Percentiles rank a stretch among this genome's conserved stretches.
These are phyloP conservation scores for Ammodytes marinus DNA, from an alignment of 2,113 vertebrate genomes.

Conservation along the genomic window DNA sequence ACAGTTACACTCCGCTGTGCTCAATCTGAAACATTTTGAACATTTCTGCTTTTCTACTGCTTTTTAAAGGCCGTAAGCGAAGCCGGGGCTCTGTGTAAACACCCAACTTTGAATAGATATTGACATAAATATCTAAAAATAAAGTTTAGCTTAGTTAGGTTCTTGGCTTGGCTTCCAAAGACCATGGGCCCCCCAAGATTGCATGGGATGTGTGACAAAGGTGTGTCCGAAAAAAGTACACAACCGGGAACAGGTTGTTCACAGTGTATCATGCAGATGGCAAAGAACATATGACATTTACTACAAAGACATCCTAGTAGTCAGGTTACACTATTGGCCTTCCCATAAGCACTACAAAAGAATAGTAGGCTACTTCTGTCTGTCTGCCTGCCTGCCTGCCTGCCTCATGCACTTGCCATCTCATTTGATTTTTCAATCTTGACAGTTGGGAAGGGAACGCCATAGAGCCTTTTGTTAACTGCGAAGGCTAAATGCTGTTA, in stretches of 20 bases:
- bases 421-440: conserved; percentile 1
- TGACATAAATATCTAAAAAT: too few relatives aligned
- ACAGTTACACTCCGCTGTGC: too few relatives aligned
- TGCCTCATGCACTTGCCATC: background rate
- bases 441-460: conserved; percentile 34
- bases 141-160: too few relatives aligned
- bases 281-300: background rate
- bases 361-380: background rate
- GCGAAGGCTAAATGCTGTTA: background rate
- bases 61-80: too few relatives aligned
- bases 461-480: conserved; percentile 42
- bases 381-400: too few relatives aligned
- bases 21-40: too few relatives aligned
- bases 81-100: too few relatives aligned
- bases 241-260: too few relatives aligned
- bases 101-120: too few relatives aligned
- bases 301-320: background rate
- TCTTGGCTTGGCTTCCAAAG: too few relatives aligned
- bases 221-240: background rate
- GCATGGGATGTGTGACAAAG: background rate
- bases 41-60: too few relatives aligned
- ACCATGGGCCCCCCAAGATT: too few relatives aligned
- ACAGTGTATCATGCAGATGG: background rate
- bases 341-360: background rate
- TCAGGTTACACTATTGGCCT: background rate